Percentiles rank a stretch among this genome's conserved stretches.
Conservation (phyloP, 2,888 invertebrate genomes). For the Eupithecia subumbrata region DNA sequence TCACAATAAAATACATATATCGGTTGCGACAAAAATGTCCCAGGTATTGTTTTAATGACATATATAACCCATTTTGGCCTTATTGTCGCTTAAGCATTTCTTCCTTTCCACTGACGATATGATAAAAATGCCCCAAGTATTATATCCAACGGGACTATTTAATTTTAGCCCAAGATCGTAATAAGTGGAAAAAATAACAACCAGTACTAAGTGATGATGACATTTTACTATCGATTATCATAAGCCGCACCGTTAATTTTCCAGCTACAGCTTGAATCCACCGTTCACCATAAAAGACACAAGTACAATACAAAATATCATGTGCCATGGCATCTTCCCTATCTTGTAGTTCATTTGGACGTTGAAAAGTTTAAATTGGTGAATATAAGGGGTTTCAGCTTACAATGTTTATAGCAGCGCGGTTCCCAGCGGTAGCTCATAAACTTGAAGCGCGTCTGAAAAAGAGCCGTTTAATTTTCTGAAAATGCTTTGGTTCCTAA, state of each 20-base stretch:
- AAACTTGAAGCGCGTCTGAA: constrained; percentile 16
- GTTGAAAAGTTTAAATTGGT: constrained; percentile 65
- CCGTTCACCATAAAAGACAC: neutral
- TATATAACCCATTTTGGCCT: no score
- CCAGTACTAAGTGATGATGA: neutral
- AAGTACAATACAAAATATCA: neutral
- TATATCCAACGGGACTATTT: no score
- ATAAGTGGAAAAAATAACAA: neutral
- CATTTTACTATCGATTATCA: neutral
- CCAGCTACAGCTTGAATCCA: neutral
- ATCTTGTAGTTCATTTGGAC: constrained; percentile 17
- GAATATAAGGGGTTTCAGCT: constrained; percentile 46
- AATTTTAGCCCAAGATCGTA: neutral
- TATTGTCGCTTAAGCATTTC: no score
- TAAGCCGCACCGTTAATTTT: no score
- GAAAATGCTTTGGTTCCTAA: neutral
- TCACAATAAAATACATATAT: neutral
- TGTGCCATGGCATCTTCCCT: constrained; percentile 9
- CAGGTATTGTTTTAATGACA: no score
- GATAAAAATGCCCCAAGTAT: no score
- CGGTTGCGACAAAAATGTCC: no score
- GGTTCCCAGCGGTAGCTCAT: constrained; percentile 9
- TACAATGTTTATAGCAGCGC: constrained; percentile 11
- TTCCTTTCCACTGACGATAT: no score
- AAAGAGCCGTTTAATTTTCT: constrained; percentile 4